phyloP scores from a whole-genome alignment of 1,140 invertebrate genomes.

The Dysdera silvatica region DNA sequence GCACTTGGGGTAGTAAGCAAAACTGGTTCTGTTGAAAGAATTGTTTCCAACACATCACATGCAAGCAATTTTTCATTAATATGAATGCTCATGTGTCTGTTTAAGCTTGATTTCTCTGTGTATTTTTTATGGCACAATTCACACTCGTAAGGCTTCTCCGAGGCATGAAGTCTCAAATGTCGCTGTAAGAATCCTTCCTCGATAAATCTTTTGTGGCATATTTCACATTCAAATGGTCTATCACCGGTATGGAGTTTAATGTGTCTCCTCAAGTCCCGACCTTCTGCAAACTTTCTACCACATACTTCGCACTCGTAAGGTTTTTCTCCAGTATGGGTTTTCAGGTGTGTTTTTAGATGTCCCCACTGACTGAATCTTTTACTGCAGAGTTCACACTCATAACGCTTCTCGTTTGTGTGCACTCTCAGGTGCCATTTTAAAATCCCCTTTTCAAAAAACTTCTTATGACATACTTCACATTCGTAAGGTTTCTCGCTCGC shows the following conservation, averaged over 20 bases:
- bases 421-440: not conserved
- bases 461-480: not conserved
- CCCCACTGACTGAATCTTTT: not conserved
- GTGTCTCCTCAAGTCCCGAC: slow-evolving; percentile 94
- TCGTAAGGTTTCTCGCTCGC: not conserved
- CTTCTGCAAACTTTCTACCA: slow-evolving; percentile 87
- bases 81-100: not conserved
- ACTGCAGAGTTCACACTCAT: not conserved
- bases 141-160: not conserved
- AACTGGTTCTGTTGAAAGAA: not conserved
- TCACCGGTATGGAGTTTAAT: slow-evolving; percentile 76
- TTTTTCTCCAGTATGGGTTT: slow-evolving; percentile 89
- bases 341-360: slow-evolving; percentile 50
- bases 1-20: not conserved
- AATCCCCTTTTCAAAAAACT: not conserved
- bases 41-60: not conserved
- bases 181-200: slow-evolving; percentile 96
- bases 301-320: slow-evolving; percentile 84
- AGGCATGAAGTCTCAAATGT: slow-evolving; percentile 87
- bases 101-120: not conserved
- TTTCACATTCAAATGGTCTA: not conserved
- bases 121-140: not conserved
- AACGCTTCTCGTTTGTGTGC: not conserved
- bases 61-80: not conserved
- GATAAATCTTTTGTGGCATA: not conserved